Base-by-base conservation (phyloP, 2,113 vertebrate genomes). In the Nycticebus coucang region DNA sequence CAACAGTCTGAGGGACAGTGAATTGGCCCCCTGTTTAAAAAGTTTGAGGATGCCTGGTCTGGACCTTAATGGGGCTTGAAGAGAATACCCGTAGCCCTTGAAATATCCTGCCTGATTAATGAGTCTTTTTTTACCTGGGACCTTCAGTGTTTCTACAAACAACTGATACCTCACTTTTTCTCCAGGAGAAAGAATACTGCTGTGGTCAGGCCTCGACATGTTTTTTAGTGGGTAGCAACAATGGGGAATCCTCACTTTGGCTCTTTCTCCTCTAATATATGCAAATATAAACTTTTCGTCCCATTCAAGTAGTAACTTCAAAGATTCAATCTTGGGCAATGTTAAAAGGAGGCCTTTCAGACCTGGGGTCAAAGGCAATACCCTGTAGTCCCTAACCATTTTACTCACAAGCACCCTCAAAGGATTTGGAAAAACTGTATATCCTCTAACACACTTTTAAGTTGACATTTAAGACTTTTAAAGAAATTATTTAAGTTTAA, bases 401-500 rank as follows among this genome's bases (percentile, higher is more conserved):
- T 83, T 12, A 79, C 2, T 72, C 13, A 30, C 1, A n/a, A 80
- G 12, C 28, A 86, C 14, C 71, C 35, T 81, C 37, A 92, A 84
- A 84, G 64, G 10, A 83, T 86, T 11, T 24, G 21, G 57, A 33
- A 83, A 84, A 91, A 53, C 53, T 75, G 3, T 19, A 66, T 37
- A 50, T 33, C 64, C 30, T 95, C 45, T 85, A 24, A 64, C 30
- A 69, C 26, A 53, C 62, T 94, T 93, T 93, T 69, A 53, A 95
- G 68, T 62, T 53, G 57, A 69, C 87, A 89, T 97, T 96, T 91
- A 78, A 79, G 74, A 69, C 45, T 82, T 79, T 95, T 35, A 83
- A 93, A 91, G 87, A 89, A 95, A 95, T 93, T 88, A 88, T 91
- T 97, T 89, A 88, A 89, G 75, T 91, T 91, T 85, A 94, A 95